Conservation (phyloP, 2,797 vertebrate genomes). For the Erithacus rubecula region DNA sequence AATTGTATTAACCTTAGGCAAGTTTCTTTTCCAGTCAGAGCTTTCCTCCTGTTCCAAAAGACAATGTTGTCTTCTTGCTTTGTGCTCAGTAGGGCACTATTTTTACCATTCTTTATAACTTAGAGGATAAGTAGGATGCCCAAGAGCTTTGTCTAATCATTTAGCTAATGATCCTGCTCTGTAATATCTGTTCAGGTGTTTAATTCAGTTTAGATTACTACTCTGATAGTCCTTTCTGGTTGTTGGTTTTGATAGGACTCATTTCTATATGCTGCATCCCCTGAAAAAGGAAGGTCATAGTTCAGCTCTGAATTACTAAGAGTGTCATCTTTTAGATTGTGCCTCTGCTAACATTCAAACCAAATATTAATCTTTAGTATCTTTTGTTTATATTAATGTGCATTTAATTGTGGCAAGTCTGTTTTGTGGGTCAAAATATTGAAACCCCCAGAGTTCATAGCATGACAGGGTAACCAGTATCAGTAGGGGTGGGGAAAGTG, state of each 20-base stretch:
- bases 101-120: slow-evolving; percentile 10
- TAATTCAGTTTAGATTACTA: slow-evolving; percentile 42
- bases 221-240: slow-evolving; percentile 22
- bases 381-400: background rate
- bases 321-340: background rate
- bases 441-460: background rate
- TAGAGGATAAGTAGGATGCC: background rate
- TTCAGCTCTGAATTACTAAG: background rate
- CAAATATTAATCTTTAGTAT: background rate
- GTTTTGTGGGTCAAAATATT: background rate
- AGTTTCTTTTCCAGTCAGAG: background rate
- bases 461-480: background rate
- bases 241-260: slow-evolving; percentile 17
- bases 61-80: background rate
- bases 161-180: slow-evolving; percentile 48
- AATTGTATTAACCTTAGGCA: background rate
- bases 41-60: background rate
- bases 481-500: background rate
- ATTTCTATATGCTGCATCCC: background rate
- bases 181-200: slow-evolving; percentile 30
- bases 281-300: background rate
- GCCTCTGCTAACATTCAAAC: background rate
- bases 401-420: background rate
- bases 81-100: background rate
- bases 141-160: slow-evolving; percentile 30